Evolutionary conservation across 2,113 vertebrate species (phyloP).

Genomic region (Triplophysa siluroides): DNA sequence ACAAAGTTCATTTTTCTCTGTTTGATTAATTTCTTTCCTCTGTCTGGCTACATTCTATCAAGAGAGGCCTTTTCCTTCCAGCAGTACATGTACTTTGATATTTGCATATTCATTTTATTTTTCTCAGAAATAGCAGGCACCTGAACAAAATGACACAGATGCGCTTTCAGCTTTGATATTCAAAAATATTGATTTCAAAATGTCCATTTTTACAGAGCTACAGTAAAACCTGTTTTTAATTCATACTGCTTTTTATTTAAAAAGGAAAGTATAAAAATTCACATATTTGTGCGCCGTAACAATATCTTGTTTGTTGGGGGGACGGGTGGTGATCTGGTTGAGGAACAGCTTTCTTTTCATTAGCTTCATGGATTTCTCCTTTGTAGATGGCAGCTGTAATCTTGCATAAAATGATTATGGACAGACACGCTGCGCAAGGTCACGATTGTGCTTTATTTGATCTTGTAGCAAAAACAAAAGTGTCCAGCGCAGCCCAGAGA

Average conservation of each 20-base stretch:
- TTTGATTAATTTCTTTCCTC: conserved; percentile 89
- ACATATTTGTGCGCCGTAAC: not conserved
- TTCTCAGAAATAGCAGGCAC: conserved; percentile 73
- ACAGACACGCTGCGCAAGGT: conserved; percentile 16
- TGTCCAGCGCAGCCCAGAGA: no score
- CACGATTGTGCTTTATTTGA: not conserved
- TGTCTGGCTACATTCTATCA: conserved; percentile 81
- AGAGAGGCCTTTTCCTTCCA: conserved; percentile 84
- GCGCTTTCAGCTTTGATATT: conserved; percentile 28
- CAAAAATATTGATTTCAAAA: not conserved
- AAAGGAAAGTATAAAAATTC: not conserved
- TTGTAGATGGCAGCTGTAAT: conserved; percentile 30
- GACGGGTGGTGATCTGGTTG: conserved; percentile 22
- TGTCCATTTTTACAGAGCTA: conserved; percentile 26
- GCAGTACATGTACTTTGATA: conserved; percentile 78
- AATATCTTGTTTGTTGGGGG: not conserved
- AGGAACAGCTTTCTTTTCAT: conserved; percentile 45
- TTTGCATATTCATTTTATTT: conserved; percentile 79
- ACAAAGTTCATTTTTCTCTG: conserved; percentile 79
- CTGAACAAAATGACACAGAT: conserved; percentile 69
- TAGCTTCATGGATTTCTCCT: conserved; percentile 40
- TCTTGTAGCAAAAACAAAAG: conserved; percentile 11
- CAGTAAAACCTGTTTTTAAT: not conserved
- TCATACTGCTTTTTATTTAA: no score
- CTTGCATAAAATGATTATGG: conserved; percentile 32